Percentiles rank a stretch among this genome's conserved stretches.
phyloP scores from a whole-genome alignment of 2,113 vertebrate species.

The Phocoena phocoena region DNA sequence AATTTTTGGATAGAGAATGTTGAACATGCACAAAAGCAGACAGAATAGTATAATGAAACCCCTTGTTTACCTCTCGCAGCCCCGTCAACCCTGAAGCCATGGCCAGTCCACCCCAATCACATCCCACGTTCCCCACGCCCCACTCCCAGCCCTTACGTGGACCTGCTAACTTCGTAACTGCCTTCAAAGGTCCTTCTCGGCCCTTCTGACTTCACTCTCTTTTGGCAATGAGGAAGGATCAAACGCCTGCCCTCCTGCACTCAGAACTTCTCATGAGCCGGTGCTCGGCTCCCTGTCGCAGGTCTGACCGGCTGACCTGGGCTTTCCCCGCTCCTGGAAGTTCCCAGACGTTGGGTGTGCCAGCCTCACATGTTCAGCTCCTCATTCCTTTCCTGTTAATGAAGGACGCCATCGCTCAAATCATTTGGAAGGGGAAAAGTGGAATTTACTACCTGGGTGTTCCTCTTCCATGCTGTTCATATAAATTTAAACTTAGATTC shows the following conservation, averaged over 20 bases:
- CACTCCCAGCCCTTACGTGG: neutral
- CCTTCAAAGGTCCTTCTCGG: neutral
- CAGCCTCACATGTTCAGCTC: conserved; percentile 17
- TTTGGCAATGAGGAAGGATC: neutral
- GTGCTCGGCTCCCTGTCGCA: neutral
- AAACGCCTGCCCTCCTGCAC: neutral
- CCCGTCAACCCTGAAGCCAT: neutral
- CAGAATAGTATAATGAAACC: conserved; percentile 12
- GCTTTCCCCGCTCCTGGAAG: conserved; percentile 22
- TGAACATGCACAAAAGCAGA: conserved; percentile 18
- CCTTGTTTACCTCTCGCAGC: neutral
- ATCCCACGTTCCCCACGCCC: neutral
- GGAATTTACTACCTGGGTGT: conserved; percentile 66
- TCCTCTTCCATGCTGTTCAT: conserved; percentile 65
- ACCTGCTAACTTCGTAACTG: neutral
- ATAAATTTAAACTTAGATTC: conserved; percentile 71
- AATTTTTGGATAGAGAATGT: conserved; percentile 35
- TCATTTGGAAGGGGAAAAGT: conserved; percentile 55
- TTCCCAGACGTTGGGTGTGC: neutral
- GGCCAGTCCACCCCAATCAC: neutral
- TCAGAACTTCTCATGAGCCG: neutral
- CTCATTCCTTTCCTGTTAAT: conserved; percentile 14
- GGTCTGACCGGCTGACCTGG: neutral
- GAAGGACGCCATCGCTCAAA: conserved; percentile 50
- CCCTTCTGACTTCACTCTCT: neutral